Evolutionary conservation across 2,888 invertebrate species (phyloP), one percentile per base, ranked within the genome.

Genomic region (Ernsta delagoae): DNA sequence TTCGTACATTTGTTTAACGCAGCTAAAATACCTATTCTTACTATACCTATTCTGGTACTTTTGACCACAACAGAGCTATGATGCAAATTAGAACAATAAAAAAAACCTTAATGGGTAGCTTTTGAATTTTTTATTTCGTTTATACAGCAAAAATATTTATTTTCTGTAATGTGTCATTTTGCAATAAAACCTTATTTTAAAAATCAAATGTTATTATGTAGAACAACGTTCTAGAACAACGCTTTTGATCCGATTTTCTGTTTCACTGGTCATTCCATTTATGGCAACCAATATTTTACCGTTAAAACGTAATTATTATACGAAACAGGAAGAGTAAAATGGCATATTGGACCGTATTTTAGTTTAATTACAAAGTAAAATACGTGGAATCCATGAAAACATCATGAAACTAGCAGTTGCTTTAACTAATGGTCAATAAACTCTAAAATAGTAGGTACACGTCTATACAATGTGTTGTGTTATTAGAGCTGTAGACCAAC

Each of bases 341-440:
- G 41, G 41, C 31, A 43, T 54, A 63, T 54, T 31, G 63, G 43
- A 56, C 31, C 56, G 56, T 56, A 56, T 43, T 54, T 64, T 56
- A 65, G 59, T 57, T 59, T 65, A 48, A 50, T 48, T 65, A 65
- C 59, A 59, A 65, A 59, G 59, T 59, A 48, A 65, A 65, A 59
- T 39, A 59, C 48, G 11, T 36, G 36, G 48, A 50, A 65, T 57
- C 48, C 57, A 65, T 50, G 48, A 36, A 62, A 59, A 56, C 63
- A 63, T 53, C 41, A 64, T 56, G 56, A 43, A 56, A 31, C 63
- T 31, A 64, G 36, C 48, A 57, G 36, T 59, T 65, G 65, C 59
- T 65, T 59, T 50, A 34, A 65, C 34, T 59, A 65, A 64, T 64
- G 54, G 63, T 56, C 63, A 56, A 64, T 64, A 64, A 64, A 64